Percentiles rank a stretch among this genome's conserved stretches.
These are phyloP conservation scores for Ramphastos sulfuratus DNA, from an alignment of 2,113 vertebrate species.

Conservation along the genomic window DNA sequence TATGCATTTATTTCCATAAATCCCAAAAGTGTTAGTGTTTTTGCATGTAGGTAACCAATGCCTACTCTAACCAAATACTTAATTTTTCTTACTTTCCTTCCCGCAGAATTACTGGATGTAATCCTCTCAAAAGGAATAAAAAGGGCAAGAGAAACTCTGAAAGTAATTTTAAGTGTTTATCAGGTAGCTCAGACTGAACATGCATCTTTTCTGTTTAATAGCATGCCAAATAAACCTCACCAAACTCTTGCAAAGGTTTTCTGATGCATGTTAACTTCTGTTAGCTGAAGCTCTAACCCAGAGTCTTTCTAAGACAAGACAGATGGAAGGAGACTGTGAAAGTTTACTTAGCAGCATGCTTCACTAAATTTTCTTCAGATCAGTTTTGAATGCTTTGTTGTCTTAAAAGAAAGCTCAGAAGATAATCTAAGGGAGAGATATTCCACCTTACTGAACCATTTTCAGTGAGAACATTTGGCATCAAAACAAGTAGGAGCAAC, in stretches of 20 bases:
- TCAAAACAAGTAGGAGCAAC: neutral
- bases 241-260: neutral
- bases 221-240: neutral
- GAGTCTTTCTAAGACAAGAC: neutral
- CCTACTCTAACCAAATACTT: neutral
- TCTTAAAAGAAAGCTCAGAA: neutral
- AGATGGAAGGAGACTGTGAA: neutral
- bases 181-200: neutral
- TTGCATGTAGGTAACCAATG: neutral
- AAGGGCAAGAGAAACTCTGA: neutral
- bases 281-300: neutral
- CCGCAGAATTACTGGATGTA: neutral
- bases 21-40: neutral
- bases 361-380: neutral
- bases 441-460: neutral
- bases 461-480: neutral
- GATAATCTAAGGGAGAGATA: neutral
- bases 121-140: neutral
- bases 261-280: neutral
- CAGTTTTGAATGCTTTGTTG: neutral
- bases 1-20: neutral
- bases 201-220: neutral
- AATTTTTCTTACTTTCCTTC: neutral
- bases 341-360: neutral
- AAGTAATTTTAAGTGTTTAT: neutral